These are phyloP conservation scores for Graptemys geographica DNA, from an alignment of 2,797 vertebrate species.

Conservation along the genomic window DNA sequence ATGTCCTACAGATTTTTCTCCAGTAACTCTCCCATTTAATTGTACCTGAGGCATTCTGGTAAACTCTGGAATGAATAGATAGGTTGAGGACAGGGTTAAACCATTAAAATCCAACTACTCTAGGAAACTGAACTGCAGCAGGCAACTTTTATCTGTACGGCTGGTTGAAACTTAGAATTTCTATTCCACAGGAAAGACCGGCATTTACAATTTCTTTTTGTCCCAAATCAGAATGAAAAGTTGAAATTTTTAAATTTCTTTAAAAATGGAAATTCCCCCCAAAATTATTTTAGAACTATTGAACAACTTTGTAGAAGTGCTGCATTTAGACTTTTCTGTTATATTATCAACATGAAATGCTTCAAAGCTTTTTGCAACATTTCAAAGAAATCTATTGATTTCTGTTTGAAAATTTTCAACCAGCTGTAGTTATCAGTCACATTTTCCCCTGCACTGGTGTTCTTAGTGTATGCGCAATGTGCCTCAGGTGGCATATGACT, in stretches of 20 bases:
- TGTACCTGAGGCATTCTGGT: background rate
- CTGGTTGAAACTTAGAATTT: background rate
- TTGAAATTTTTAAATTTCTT: background rate
- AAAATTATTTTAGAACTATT: background rate
- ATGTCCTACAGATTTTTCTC: background rate
- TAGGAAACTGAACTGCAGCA: background rate
- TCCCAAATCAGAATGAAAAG: background rate
- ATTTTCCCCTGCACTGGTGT: slow-evolving; percentile 48
- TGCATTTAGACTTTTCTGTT: background rate
- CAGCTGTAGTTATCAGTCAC: slow-evolving; percentile 8
- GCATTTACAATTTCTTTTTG: fast-evolving
- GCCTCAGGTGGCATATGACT: no score
- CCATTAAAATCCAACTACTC: background rate
- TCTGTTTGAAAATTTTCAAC: slow-evolving; percentile 1
- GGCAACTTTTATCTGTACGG: background rate
- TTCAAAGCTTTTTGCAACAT: background rate
- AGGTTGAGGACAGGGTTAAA: background rate
- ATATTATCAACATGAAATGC: background rate
- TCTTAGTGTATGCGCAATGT: background rate
- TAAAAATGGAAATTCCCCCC: background rate
- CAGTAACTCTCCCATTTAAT: background rate
- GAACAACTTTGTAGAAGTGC: background rate
- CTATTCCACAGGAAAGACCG: fast-evolving
- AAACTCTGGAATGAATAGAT: background rate
- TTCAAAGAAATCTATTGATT: background rate